phyloP scores from a whole-genome alignment of 2,113 vertebrate genomes.

The Triplophysa tibetana region DNA sequence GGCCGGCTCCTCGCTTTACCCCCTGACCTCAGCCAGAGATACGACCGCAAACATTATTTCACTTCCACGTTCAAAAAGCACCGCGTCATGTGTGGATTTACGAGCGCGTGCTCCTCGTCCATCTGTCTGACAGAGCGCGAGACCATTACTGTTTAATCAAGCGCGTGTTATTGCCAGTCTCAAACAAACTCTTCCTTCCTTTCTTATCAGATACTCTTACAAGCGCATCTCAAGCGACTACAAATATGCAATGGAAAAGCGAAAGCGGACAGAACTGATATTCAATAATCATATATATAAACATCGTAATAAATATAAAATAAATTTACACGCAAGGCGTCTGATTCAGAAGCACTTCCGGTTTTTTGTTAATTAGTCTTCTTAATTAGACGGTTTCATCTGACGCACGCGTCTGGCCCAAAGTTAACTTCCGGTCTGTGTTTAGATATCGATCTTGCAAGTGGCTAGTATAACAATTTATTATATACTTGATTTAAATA shows the following conservation, averaged over 20 bases:
- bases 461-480: no score
- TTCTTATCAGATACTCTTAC: neutral
- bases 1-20: slow-evolving; percentile 22
- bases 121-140: slow-evolving; percentile 66
- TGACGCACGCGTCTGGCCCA: no score
- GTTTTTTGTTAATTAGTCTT: no score
- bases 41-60: slow-evolving; percentile 60
- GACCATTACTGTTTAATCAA: slow-evolving; percentile 70
- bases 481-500: no score
- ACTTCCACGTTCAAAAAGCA: slow-evolving; percentile 33
- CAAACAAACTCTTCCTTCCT: neutral
- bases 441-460: no score
- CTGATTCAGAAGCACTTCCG: no score
- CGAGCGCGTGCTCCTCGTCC: slow-evolving; percentile 58
- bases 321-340: no score
- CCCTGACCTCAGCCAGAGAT: slow-evolving; percentile 55
- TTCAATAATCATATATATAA: neutral
- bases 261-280: neutral
- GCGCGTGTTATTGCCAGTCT: slow-evolving; percentile 67
- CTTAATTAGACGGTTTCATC: no score
- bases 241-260: neutral
- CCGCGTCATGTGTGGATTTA: slow-evolving; percentile 57
- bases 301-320: no score
- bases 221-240: neutral
- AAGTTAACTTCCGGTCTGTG: no score